Evolutionary conservation across 2,797 vertebrate species (phyloP).

Genomic region (Pseudopleuronectes americanus): DNA sequence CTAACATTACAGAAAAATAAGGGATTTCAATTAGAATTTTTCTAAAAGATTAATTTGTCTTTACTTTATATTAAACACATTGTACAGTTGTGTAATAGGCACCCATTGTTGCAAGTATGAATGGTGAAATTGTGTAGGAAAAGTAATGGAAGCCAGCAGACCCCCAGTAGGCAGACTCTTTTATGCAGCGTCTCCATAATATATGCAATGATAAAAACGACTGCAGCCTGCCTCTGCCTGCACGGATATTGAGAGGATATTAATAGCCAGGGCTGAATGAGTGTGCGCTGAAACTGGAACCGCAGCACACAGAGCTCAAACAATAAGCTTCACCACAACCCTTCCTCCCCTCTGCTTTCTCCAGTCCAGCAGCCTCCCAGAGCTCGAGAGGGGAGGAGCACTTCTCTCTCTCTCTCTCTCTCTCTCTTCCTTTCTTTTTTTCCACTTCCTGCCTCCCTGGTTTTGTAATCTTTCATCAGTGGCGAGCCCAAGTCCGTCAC

Average conservation of each 20-base stretch:
- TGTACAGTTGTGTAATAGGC: neutral
- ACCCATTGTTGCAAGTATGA: constrained; percentile 14
- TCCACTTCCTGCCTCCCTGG: constrained; percentile 68
- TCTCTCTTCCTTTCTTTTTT: constrained; percentile 75
- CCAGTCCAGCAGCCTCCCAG: constrained; percentile 59
- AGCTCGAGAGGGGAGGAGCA: constrained; percentile 17
- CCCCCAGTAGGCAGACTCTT: constrained; percentile 46
- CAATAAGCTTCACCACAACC: constrained; percentile 73
- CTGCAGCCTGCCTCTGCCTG: constrained; percentile 66
- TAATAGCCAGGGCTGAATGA: constrained; percentile 72
- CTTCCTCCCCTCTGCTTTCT: constrained; percentile 69
- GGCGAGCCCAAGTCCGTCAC: constrained; percentile 47
- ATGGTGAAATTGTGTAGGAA: constrained; percentile 34
- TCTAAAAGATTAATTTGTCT: neutral
- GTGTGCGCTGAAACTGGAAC: constrained; percentile 68
- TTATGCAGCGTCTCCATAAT: constrained; percentile 53
- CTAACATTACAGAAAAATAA: neutral
- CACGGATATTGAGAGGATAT: constrained; percentile 76
- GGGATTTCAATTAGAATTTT: neutral
- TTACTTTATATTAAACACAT: neutral
- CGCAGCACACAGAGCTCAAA: constrained; percentile 71
- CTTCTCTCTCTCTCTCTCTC: constrained; percentile 55
- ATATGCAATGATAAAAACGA: constrained; percentile 67
- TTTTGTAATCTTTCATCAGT: constrained; percentile 68
- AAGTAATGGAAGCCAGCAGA: constrained; percentile 16